Conservation (phyloP, 2,113 vertebrate species). For the Xenopus borealis region DNA sequence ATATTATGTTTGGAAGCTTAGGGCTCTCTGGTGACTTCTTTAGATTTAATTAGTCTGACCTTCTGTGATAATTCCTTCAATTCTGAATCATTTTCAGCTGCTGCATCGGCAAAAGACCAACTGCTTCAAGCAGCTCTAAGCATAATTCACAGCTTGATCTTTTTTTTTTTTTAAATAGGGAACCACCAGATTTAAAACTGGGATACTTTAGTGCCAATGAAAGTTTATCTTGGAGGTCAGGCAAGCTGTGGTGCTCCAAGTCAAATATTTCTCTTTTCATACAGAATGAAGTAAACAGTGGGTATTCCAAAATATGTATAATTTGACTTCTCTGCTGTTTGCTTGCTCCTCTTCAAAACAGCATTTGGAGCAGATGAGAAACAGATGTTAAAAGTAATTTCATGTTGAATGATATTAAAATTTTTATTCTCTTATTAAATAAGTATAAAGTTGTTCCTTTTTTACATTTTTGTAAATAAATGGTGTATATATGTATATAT, state of each 20-base stretch:
- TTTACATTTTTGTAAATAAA: too few species aligned
- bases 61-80: slow-evolving; percentile 54
- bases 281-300: slow-evolving; percentile 62
- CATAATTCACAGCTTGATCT: slow-evolving; percentile 60
- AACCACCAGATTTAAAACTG: slow-evolving; percentile 65
- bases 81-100: slow-evolving; percentile 56
- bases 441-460: too few species aligned
- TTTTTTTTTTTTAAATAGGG: slow-evolving; percentile 55
- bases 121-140: slow-evolving; percentile 52
- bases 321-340: slow-evolving; percentile 22
- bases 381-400: too few species aligned
- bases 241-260: slow-evolving; percentile 64
- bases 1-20: slow-evolving; percentile 54
- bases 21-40: slow-evolving; percentile 62
- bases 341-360: too few species aligned
- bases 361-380: too few species aligned
- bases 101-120: slow-evolving; percentile 61
- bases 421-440: too few species aligned
- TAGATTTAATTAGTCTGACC: slow-evolving; percentile 68
- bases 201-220: slow-evolving; percentile 58
- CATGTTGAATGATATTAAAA: too few species aligned
- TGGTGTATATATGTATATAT: too few species aligned
- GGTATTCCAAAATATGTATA: slow-evolving; percentile 66
- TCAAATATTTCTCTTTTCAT: slow-evolving; percentile 73
- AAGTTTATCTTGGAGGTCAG: slow-evolving; percentile 71